A percentile compares a stretch with the other conserved stretches of the same genome.
Conservation (phyloP, 2,113 vertebrate genomes). For the Nymphicus hollandicus region DNA sequence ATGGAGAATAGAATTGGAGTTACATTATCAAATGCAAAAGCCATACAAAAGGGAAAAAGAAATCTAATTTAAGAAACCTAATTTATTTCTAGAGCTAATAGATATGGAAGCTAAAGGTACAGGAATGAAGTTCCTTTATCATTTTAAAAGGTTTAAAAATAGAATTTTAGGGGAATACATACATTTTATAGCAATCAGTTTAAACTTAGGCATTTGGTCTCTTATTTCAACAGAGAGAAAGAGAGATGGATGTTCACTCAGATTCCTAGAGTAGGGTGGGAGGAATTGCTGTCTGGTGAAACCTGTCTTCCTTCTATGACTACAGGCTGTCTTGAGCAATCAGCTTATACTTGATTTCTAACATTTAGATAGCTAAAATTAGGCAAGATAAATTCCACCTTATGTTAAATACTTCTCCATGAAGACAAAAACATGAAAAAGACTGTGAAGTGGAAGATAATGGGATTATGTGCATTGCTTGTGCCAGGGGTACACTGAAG, state of each 20-base stretch:
- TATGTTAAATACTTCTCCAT: neutral
- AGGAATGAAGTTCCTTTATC: neutral
- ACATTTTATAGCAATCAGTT: neutral
- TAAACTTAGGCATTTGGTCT: neutral
- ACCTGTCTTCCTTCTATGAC: neutral
- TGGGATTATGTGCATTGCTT: neutral
- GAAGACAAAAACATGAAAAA: neutral
- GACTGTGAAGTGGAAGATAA: neutral
- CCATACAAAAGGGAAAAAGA: neutral
- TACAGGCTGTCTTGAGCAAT: neutral
- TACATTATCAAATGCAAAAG: neutral
- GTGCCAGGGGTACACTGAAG: neutral
- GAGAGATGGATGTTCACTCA: neutral
- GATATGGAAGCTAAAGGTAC: neutral
- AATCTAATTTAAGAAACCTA: neutral
- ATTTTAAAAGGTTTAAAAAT: neutral
- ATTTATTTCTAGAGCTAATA: neutral
- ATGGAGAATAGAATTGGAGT: neutral
- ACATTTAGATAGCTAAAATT: constrained; percentile 42
- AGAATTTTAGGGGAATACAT: neutral
- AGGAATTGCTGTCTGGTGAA: neutral
- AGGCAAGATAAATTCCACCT: constrained; percentile 34
- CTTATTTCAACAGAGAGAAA: neutral
- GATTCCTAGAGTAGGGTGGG: neutral
- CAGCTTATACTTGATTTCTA: neutral